These are phyloP conservation scores for Ranitomeya imitator DNA, from an alignment of 2,113 vertebrate genomes.

Conservation along the genomic window DNA sequence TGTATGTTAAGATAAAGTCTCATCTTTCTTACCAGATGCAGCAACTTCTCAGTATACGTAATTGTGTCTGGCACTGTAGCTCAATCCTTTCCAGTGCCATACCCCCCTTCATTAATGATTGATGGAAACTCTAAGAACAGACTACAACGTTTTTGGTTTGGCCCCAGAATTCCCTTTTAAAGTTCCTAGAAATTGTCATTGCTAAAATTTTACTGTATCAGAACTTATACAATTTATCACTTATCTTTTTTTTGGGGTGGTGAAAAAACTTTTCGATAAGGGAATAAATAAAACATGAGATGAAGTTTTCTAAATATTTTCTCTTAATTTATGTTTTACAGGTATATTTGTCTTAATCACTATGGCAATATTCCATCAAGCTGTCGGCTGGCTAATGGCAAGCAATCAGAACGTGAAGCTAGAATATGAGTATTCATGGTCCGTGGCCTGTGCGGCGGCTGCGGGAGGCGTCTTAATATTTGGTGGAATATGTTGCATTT, in stretches of 20 bases:
- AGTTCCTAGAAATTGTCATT: not conserved
- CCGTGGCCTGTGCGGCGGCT: constrained; percentile 78
- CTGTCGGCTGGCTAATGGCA: constrained; percentile 75
- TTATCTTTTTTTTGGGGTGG: not conserved
- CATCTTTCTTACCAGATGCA: no score
- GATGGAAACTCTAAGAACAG: not conserved
- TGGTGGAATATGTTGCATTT: constrained; percentile 76
- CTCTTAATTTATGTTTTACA: constrained; percentile 60
- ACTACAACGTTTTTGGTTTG: not conserved
- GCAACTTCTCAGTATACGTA: no score
- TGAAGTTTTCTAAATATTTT: not conserved
- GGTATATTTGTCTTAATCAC: constrained; percentile 83
- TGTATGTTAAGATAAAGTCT: no score
- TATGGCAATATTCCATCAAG: constrained; percentile 83
- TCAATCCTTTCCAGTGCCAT: no score
- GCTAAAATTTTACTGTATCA: not conserved
- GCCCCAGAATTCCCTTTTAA: not conserved
- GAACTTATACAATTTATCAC: not conserved
- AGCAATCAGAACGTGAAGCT: constrained; percentile 73
- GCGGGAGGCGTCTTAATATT: constrained; percentile 78
- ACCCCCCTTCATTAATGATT: not conserved
- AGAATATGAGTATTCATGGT: constrained; percentile 84
- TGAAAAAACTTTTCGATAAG: not conserved
- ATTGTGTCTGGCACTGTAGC: no score
- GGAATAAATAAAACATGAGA: not conserved